These are phyloP conservation scores for Oryzias dopingdopingensis DNA, from an alignment of 2,797 vertebrate genomes.

Conservation along the genomic window DNA sequence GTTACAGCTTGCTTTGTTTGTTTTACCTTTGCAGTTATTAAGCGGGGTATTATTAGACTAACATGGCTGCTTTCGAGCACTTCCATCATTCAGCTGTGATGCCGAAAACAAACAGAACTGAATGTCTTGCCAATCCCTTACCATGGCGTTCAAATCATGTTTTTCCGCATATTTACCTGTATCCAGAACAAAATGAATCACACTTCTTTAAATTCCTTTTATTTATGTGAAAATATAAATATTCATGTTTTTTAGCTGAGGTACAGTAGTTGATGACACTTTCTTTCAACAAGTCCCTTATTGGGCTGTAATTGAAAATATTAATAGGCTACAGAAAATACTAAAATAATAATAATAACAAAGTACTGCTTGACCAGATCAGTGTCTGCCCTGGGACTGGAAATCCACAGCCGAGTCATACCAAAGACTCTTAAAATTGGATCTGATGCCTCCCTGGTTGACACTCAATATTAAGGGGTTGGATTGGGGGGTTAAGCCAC, in stretches of 20 bases:
- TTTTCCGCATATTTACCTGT: constrained; percentile 8
- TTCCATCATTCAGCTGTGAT: constrained; percentile 41
- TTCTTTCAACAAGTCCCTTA: too few species aligned
- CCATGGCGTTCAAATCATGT: constrained; percentile 16
- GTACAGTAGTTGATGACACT: too few species aligned
- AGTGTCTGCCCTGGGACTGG: too few species aligned
- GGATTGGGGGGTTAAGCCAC: too few species aligned
- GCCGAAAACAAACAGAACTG: constrained; percentile 34
- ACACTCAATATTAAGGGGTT: too few species aligned
- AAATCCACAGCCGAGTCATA: too few species aligned
- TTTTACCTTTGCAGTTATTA: constrained; percentile 68
- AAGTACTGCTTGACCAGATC: too few species aligned
- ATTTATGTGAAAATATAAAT: constrained; percentile 18
- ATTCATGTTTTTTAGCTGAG: constrained; percentile 5
- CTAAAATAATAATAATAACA: too few species aligned
- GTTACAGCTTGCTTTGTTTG: constrained; percentile 68
- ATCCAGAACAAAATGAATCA: constrained; percentile 14
- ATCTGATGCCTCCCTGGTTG: too few species aligned
- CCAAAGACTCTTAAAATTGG: too few species aligned
- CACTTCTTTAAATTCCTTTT: constrained; percentile 30
- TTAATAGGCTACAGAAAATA: too few species aligned
- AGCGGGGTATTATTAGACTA: constrained; percentile 64
- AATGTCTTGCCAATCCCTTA: constrained; percentile 28
- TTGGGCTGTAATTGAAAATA: too few species aligned
- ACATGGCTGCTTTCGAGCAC: constrained; percentile 44